phyloP scores from a whole-genome alignment of 2,888 invertebrate genomes.

The Eremobia ochroleuca region DNA sequence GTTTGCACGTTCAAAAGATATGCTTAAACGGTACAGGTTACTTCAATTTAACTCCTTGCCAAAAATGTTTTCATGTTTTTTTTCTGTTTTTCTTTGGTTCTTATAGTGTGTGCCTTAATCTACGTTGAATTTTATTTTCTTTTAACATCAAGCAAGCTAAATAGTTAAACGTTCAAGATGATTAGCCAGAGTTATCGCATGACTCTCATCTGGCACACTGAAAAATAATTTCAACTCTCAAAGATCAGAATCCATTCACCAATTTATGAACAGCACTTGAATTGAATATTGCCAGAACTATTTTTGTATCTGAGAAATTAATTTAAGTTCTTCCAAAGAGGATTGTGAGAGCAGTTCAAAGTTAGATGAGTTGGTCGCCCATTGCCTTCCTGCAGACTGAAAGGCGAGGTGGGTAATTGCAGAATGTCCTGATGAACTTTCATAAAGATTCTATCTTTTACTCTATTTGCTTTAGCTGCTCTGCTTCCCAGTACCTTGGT shows the following conservation, averaged over 20 bases:
- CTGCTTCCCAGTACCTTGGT: slow-evolving; percentile 22
- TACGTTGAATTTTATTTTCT: background rate
- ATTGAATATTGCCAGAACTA: slow-evolving; percentile 31
- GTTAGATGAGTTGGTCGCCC: slow-evolving; percentile 64
- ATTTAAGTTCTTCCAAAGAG: slow-evolving; percentile 65
- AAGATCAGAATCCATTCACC: slow-evolving; percentile 1
- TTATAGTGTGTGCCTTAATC: background rate
- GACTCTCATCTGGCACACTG: background rate
- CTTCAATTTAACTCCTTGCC: background rate
- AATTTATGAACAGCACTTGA: slow-evolving; percentile 25
- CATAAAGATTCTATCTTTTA: slow-evolving; percentile 53
- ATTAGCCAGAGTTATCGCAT: background rate
- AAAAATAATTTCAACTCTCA: slow-evolving; percentile 3
- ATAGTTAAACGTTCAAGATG: background rate
- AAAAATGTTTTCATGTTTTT: background rate
- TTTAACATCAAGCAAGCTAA: background rate
- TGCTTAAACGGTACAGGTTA: background rate
- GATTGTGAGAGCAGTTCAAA: slow-evolving; percentile 62
- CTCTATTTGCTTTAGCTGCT: slow-evolving; percentile 50
- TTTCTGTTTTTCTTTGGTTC: background rate
- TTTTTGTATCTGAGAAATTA: slow-evolving; percentile 63
- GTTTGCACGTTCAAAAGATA: slow-evolving; percentile 13
- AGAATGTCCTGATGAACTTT: slow-evolving; percentile 65
- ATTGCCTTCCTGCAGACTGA: slow-evolving; percentile 51
- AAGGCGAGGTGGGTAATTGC: slow-evolving; percentile 60